Evolutionary conservation across 2,113 vertebrate genomes (phyloP).

Genomic region (Phaethon lepturus): DNA sequence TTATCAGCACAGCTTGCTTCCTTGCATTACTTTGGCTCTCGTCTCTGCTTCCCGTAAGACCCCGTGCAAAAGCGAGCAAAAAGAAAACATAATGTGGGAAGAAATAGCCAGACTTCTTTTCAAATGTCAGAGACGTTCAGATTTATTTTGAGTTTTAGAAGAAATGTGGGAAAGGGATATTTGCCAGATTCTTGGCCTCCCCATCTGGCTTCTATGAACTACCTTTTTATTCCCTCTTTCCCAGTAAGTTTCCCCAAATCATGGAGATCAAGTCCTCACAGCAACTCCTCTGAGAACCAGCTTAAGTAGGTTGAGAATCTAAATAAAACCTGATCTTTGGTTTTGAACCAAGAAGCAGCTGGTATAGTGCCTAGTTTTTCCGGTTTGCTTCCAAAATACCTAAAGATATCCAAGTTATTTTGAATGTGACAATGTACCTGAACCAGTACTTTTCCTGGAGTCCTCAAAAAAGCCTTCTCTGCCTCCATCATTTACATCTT

Average conservation of each 20-base stretch:
- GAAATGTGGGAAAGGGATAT: constrained; percentile 60
- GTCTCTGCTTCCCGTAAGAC: constrained; percentile 50
- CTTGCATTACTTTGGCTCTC: constrained; percentile 48
- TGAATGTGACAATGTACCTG: neutral
- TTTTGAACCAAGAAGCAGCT: constrained; percentile 39
- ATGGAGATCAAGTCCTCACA: neutral
- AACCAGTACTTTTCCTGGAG: neutral
- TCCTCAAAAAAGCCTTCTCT: neutral
- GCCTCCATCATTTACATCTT: neutral
- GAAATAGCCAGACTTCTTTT: constrained; percentile 66
- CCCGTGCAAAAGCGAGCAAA: constrained; percentile 53
- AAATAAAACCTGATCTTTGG: constrained; percentile 43
- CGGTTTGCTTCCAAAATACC: constrained; percentile 22
- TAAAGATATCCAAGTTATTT: constrained; percentile 37
- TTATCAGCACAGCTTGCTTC: constrained; percentile 64
- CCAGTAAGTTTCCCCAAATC: constrained; percentile 28
- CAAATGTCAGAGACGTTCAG: constrained; percentile 63
- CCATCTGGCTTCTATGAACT: constrained; percentile 65
- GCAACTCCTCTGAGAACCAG: neutral
- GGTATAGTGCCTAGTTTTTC: constrained; percentile 4
- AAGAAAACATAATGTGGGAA: constrained; percentile 66
- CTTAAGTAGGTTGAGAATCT: constrained; percentile 17
- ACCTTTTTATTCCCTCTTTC: constrained; percentile 56
- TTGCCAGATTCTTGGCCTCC: constrained; percentile 61
- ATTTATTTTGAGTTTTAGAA: constrained; percentile 69